phyloP scores from a whole-genome alignment of 2,797 vertebrate species.

The Helarctos malayanus region DNA sequence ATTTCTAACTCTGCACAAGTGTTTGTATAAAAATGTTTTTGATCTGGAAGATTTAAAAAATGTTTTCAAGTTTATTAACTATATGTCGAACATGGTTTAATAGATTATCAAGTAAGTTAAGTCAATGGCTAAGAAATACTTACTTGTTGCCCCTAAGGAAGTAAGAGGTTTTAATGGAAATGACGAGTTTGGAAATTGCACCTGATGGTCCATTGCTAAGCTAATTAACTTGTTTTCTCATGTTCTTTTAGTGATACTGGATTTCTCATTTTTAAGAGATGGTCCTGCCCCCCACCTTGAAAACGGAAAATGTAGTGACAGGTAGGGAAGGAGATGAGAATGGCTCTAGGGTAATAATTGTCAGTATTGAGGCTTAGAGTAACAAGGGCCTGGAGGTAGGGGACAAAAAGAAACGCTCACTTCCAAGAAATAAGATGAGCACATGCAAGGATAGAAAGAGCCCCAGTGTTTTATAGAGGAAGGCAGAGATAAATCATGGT shows the following conservation, averaged over 20 bases:
- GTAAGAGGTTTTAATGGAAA: conserved; percentile 39
- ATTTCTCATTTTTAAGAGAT: conserved; percentile 41
- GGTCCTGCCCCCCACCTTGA: background rate
- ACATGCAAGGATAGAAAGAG: background rate
- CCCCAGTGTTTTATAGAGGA: background rate
- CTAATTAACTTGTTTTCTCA: conserved; percentile 43
- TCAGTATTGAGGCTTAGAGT: background rate
- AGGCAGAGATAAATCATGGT: background rate
- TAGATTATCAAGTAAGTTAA: conserved; percentile 23
- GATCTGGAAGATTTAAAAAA: background rate
- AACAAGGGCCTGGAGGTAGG: background rate
- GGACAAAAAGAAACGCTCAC: background rate
- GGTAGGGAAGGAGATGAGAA: background rate
- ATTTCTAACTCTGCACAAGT: background rate
- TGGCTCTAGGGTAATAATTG: background rate
- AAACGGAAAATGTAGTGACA: background rate
- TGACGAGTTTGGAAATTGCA: conserved; percentile 24
- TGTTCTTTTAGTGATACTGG: conserved; percentile 32
- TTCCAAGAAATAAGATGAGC: background rate
- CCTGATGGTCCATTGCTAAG: conserved; percentile 16
- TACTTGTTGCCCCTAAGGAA: background rate
- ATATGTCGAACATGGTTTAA: background rate
- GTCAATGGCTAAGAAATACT: background rate
- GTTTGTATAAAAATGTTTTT: conserved; percentile 12
- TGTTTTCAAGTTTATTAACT: conserved; percentile 38